phyloP scores from a whole-genome alignment of 2,797 vertebrate genomes.

The Eulemur coronatus region DNA sequence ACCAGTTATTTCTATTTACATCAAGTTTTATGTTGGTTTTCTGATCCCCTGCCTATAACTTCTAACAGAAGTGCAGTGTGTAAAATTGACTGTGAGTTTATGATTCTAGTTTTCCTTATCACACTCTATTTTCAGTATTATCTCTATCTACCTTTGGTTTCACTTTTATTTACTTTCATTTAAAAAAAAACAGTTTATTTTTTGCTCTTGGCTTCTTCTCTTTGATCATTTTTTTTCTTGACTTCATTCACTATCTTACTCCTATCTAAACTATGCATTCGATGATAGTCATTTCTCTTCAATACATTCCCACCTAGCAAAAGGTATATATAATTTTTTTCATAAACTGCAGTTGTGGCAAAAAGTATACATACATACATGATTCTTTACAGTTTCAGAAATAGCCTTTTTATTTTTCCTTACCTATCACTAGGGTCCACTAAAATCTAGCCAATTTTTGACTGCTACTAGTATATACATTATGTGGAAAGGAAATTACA shows the following conservation, averaged over 20 bases:
- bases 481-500: not conserved
- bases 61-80: not conserved
- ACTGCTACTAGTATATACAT: not conserved
- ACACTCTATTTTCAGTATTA: constrained; percentile 22
- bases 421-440: not conserved
- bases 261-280: not conserved
- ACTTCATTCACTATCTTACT: constrained; percentile 3
- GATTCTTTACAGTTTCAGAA: constrained; percentile 1
- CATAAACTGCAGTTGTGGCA: not conserved
- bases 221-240: constrained; percentile 44
- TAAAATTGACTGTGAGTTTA: constrained; percentile 27
- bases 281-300: constrained; percentile 19
- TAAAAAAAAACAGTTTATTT: constrained; percentile 9
- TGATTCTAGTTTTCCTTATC: constrained; percentile 34
- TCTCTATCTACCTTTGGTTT: constrained; percentile 55
- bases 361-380: not conserved
- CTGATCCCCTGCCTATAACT: not conserved
- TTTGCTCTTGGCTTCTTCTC: not conserved
- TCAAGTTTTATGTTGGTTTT: not conserved
- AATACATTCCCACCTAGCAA: not conserved
- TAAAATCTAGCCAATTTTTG: not conserved
- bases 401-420: not conserved
- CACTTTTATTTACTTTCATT: constrained; percentile 30
- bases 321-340: not conserved
- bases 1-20: not conserved